Conservation (phyloP, 92 coral and sea anemone species). For the Epizoanthus rinbou region DNA sequence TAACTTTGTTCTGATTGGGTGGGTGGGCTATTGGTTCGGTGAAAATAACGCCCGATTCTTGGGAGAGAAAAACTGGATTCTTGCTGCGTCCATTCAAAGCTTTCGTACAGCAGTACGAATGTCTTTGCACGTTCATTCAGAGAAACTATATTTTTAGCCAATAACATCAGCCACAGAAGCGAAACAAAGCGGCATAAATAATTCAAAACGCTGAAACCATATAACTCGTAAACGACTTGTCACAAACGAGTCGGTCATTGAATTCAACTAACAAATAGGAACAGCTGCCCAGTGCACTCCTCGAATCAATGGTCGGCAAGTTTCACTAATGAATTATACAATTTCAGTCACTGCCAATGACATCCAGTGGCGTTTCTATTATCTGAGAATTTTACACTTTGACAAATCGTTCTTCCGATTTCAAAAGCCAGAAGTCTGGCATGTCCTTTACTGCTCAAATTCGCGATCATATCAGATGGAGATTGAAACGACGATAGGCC, state of each 20-base stretch:
- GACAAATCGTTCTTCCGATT: constrained; percentile 33
- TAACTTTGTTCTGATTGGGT: neutral
- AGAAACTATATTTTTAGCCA: constrained; percentile 9
- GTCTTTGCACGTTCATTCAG: neutral
- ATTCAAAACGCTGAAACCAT: constrained; percentile 71
- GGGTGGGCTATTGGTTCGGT: constrained; percentile 35
- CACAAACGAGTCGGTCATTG: constrained; percentile 28
- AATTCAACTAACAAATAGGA: constrained; percentile 24
- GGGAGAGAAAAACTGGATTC: neutral
- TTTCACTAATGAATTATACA: constrained; percentile 14
- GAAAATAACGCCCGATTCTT: constrained; percentile 7
- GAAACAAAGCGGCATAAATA: constrained; percentile 82
- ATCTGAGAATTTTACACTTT: constrained; percentile 17
- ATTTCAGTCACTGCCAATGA: constrained; percentile 24
- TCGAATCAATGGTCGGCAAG: neutral
- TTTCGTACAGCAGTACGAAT: constrained; percentile 14
- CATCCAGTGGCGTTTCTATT: constrained; percentile 30
- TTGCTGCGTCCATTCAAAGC: constrained; percentile 15
- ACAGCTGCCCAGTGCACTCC: neutral
- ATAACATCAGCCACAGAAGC: constrained; percentile 38
- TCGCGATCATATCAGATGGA: constrained; percentile 37
- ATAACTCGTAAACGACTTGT: constrained; percentile 64
- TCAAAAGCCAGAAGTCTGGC: constrained; percentile 12
- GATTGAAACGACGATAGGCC: constrained; percentile 40
- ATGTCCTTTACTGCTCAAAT: constrained; percentile 31